These are phyloP conservation scores for Cairina moschata DNA, from an alignment of 2,113 vertebrate species.

Conservation along the genomic window DNA sequence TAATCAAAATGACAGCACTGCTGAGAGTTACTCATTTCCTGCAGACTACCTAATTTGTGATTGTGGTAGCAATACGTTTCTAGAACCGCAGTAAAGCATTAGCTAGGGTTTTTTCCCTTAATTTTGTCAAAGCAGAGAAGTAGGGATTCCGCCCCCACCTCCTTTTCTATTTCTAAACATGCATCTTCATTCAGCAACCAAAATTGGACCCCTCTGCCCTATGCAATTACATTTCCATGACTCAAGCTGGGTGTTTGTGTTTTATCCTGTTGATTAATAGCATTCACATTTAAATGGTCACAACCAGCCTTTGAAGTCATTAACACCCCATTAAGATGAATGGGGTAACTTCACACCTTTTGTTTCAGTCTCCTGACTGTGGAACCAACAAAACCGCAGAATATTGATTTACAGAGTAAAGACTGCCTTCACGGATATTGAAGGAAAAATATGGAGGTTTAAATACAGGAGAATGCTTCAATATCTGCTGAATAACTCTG, in stretches of 20 bases:
- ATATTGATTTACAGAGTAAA: slow-evolving; percentile 60
- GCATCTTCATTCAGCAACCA: slow-evolving; percentile 48
- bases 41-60: slow-evolving; percentile 41
- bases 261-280: slow-evolving; percentile 72
- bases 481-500: slow-evolving; percentile 34
- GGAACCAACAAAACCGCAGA: slow-evolving; percentile 48
- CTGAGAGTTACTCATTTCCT: slow-evolving; percentile 56
- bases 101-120: neutral
- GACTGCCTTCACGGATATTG: slow-evolving; percentile 19
- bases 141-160: neutral
- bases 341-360: slow-evolving; percentile 64
- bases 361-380: slow-evolving; percentile 51
- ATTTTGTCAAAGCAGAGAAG: slow-evolving; percentile 24
- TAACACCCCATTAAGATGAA: slow-evolving; percentile 75
- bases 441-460: slow-evolving; percentile 36
- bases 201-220: slow-evolving; percentile 55
- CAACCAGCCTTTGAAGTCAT: slow-evolving; percentile 60
- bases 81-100: slow-evolving; percentile 24
- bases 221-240: slow-evolving; percentile 57
- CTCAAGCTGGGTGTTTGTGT: slow-evolving; percentile 45
- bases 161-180: neutral
- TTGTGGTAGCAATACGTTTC: slow-evolving; percentile 29
- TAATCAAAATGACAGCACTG: slow-evolving; percentile 59
- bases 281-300: slow-evolving; percentile 71
- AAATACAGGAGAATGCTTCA: slow-evolving; percentile 18